Conservation (phyloP, 1,140 invertebrate species). For the Teleogryllus occipitalis region DNA sequence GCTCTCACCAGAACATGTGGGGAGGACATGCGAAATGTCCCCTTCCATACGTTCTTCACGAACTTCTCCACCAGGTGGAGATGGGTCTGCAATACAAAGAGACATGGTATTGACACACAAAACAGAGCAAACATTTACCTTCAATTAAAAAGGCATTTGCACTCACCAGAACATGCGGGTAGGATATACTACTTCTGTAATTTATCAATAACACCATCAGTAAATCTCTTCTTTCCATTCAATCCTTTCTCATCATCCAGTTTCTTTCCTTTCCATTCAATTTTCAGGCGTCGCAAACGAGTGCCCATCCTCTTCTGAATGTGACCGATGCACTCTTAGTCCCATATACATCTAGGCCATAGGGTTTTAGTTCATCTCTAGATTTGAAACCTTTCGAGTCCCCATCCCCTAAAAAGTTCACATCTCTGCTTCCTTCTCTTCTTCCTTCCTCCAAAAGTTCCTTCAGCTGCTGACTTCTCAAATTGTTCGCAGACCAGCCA, state of each 20-base stretch:
- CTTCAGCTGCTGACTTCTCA: slow-evolving; percentile 6
- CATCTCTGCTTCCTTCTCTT: too few relatives aligned
- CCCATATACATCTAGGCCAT: too few relatives aligned
- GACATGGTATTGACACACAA: too few relatives aligned
- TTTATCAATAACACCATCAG: slow-evolving; percentile 20
- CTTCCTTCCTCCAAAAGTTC: slow-evolving; percentile 10
- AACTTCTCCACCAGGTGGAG: too few relatives aligned
- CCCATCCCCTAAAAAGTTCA: slow-evolving; percentile 21
- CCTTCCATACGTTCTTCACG: too few relatives aligned
- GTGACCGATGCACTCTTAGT: slow-evolving; percentile 14
- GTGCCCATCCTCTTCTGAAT: slow-evolving; percentile 21
- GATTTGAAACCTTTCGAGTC: slow-evolving; percentile 8
- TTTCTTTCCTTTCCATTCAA: slow-evolving; percentile 14
- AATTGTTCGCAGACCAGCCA: slow-evolving; percentile 14
- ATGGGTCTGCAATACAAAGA: too few relatives aligned
- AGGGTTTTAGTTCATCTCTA: slow-evolving; percentile 10
- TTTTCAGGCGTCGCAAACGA: slow-evolving; percentile 20
- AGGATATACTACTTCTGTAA: slow-evolving; percentile 25
- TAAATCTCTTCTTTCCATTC: slow-evolving; percentile 20
- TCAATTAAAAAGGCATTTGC: too few relatives aligned
- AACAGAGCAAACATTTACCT: too few relatives aligned
- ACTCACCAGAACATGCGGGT: too few relatives aligned
- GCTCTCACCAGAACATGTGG: too few relatives aligned
- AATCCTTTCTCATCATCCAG: slow-evolving; percentile 20
- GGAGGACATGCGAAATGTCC: too few relatives aligned